Evolutionary conservation across 2,888 invertebrate genomes (phyloP), one percentile per base, ranked within the genome.

Genomic region (Agrochola lychnidis): DNA sequence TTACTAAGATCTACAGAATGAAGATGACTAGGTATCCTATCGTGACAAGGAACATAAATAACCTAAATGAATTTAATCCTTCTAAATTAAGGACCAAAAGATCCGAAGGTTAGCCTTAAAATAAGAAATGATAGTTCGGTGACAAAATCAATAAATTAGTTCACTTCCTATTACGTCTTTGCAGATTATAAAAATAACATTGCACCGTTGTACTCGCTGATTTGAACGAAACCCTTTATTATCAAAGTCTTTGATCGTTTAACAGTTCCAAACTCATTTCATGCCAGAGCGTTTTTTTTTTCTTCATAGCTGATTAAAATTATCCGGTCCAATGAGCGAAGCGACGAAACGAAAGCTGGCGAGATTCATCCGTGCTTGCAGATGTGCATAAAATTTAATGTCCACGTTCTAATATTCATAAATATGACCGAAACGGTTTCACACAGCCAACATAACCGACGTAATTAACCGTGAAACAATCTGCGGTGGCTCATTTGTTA

Each of bases 381-480:
- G 81, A 85, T 86, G 78, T 87, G 76, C 84, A 89, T 87, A 85
- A 88, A 90, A 88, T 88, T 89, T 85, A 71, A 85, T 78, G 76
- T 83, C 70, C 75, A 64, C 66, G 78, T 87, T 93, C 90, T 92
- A 92, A 92, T 91, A 93, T 93, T 93, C 91, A 93, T 93, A 90
- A 92, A 92, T 92, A 89, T 81, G 73, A 82, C 86, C 87, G 80
- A 88, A 92, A 89, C 85, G 84, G 87, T 87, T 84, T 87, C 71
- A 76, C 70, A 79, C 74, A 81, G 19, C 42, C 83, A 84, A 86
- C 87, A 87, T 90, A 92, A 91, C 92, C 92, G 91, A 89, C 88
- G 91, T 92, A 94, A 95, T 95, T 94, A 95, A 90, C 92, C 91
- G 90, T 92, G 91, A 93, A 93, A 93, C 93, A 92, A 92, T 92